These are phyloP conservation scores for Xestia xanthographa DNA, from an alignment of 2,888 invertebrate genomes.

Conservation along the genomic window DNA sequence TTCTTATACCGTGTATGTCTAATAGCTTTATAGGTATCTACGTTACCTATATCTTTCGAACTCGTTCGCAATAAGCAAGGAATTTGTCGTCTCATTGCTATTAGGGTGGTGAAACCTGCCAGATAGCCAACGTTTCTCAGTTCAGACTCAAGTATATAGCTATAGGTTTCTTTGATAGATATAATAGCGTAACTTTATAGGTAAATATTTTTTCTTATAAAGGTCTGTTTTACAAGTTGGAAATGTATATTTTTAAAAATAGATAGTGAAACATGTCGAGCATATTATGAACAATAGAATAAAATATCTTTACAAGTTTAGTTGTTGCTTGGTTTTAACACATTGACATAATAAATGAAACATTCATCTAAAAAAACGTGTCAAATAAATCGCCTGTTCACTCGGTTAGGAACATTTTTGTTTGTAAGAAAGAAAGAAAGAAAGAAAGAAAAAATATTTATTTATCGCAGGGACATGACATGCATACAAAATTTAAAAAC, in stretches of 20 bases:
- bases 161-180: neutral
- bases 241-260: neutral
- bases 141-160: neutral
- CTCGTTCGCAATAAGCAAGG: constrained; percentile 27
- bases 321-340: neutral
- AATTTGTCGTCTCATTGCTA: constrained; percentile 35
- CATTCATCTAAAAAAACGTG: neutral
- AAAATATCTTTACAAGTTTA: neutral
- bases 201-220: neutral
- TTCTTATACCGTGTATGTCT: neutral
- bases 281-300: neutral
- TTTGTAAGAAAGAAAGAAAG: too few species aligned
- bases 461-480: too few species aligned
- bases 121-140: neutral
- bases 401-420: neutral
- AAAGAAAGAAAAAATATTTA: too few species aligned
- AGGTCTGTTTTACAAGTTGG: neutral
- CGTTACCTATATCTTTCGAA: neutral
- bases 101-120: neutral
- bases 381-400: neutral
- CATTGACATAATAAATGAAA: neutral
- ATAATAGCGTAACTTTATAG: neutral
- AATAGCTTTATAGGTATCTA: neutral
- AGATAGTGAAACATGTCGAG: neutral
- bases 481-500: too few species aligned